Conservation (phyloP, 2,888 invertebrate genomes). For the Serrognathus titanus region DNA sequence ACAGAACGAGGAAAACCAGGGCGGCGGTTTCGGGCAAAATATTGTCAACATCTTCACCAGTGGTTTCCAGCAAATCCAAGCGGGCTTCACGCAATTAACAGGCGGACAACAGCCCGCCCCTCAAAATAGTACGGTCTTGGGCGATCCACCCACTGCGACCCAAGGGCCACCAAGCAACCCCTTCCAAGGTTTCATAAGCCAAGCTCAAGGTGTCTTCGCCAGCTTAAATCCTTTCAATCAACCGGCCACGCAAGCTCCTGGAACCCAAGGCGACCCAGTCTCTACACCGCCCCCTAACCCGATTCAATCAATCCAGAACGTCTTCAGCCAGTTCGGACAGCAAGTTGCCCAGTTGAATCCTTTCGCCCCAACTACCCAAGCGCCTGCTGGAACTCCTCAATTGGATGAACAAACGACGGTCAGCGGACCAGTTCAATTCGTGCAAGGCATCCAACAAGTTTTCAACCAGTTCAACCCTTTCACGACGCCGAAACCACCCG, state of each 20-base stretch:
- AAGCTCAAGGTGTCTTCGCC: slow-evolving; percentile 10
- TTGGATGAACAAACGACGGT: slow-evolving; percentile 6
- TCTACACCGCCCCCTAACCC: slow-evolving; percentile 14
- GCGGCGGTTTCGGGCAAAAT: slow-evolving; percentile 19
- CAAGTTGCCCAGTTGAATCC: slow-evolving; percentile 20
- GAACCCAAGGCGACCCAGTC: slow-evolving; percentile 21
- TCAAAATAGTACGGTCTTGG: slow-evolving; percentile 6
- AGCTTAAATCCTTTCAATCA: slow-evolving; percentile 26
- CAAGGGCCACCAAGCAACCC: slow-evolving; percentile 7
- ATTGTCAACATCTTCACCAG: slow-evolving; percentile 17
- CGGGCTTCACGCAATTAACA: slow-evolving; percentile 3
- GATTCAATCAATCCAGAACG: slow-evolving; percentile 18
- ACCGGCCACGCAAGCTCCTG: slow-evolving; percentile 15
- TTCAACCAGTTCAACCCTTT: slow-evolving; percentile 23
- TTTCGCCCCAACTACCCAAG: slow-evolving; percentile 14
- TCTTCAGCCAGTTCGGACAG: slow-evolving; percentile 19
- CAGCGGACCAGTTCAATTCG: slow-evolving; percentile 14
- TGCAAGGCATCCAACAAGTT: slow-evolving; percentile 20
- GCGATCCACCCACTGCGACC: background rate
- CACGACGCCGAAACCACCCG: slow-evolving; percentile 1
- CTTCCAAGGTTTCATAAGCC: slow-evolving; percentile 14
- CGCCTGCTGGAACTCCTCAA: slow-evolving; percentile 7
- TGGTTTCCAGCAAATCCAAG: slow-evolving; percentile 16
- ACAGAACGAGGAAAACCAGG: slow-evolving; percentile 11
- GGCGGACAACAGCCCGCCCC: slow-evolving; percentile 4